A percentile compares a stretch with the other conserved stretches of the same genome.
These are phyloP conservation scores for Ophthalmolycus amberensis DNA, from an alignment of 2,113 vertebrate species.

Conservation along the genomic window DNA sequence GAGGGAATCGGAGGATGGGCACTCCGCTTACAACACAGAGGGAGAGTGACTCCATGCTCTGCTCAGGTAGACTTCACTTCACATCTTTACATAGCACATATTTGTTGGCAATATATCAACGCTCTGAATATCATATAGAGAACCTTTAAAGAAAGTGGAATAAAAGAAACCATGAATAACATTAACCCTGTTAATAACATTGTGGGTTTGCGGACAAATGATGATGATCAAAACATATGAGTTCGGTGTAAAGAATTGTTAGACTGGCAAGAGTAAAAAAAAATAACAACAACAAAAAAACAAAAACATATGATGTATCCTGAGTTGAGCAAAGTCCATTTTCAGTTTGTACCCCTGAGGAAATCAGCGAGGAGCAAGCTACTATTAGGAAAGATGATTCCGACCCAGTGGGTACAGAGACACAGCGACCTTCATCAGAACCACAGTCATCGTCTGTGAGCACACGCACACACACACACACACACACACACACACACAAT, in stretches of 20 bases:
- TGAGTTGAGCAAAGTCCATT: conserved; percentile 64
- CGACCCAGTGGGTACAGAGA: conserved; percentile 57
- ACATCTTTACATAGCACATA: too few species aligned
- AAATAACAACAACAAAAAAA: background rate
- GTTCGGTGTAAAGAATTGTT: background rate
- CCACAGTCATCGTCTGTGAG: conserved; percentile 23
- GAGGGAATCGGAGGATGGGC: too few species aligned
- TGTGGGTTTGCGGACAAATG: background rate
- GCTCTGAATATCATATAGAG: too few species aligned
- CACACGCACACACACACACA: conserved; percentile 6
- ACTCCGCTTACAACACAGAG: too few species aligned
- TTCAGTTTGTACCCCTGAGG: conserved; percentile 66
- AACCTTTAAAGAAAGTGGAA: too few species aligned
- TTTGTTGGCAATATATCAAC: too few species aligned
- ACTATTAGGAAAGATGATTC: conserved; percentile 71
- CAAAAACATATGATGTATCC: conserved; percentile 14
- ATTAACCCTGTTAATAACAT: background rate
- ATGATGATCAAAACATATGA: background rate
- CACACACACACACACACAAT: conserved; percentile 15
- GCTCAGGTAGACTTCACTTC: too few species aligned
- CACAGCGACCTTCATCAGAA: conserved; percentile 60
- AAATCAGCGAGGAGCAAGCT: conserved; percentile 64
- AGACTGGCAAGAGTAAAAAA: conserved; percentile 10
- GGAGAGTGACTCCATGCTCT: too few species aligned
- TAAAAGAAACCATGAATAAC: too few species aligned